Conservation (phyloP, 2,888 invertebrate species). For the Acleris emargana region DNA sequence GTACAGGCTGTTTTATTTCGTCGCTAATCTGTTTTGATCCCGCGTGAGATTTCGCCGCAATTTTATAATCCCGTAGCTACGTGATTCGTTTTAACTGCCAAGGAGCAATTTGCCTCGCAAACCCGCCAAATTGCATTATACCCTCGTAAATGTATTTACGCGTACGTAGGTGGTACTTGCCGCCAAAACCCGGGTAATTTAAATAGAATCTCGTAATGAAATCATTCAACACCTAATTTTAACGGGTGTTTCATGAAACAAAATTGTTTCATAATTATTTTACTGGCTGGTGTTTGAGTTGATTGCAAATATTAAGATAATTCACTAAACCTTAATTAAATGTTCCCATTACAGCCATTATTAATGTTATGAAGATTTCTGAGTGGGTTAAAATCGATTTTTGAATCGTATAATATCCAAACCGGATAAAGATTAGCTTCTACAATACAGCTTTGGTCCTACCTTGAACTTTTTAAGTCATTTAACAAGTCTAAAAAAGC, state of each 20-base stretch:
- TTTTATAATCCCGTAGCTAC: constrained; percentile 68
- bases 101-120: constrained; percentile 65
- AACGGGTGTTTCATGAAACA: constrained; percentile 33
- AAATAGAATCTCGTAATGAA: constrained; percentile 58
- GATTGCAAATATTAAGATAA: background rate
- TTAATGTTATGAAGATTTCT: no score
- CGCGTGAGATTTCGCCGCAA: constrained; percentile 61
- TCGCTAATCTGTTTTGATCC: constrained; percentile 55
- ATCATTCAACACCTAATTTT: constrained; percentile 37
- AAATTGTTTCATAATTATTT: background rate
- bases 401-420: no score
- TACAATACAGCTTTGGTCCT: no score
- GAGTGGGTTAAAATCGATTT: no score
- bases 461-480: no score
- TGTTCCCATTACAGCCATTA: no score
- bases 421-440: no score
- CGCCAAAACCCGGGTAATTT: constrained; percentile 46
- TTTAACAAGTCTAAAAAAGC: no score
- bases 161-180: constrained; percentile 45
- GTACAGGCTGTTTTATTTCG: constrained; percentile 52
- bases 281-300: background rate
- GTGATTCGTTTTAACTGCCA: constrained; percentile 70
- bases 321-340: no score
- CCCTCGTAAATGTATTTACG: constrained; percentile 49
- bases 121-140: constrained; percentile 64